These are phyloP conservation scores for Sigmodon hispidus DNA, from an alignment of 2,113 vertebrate species.

Conservation along the genomic window DNA sequence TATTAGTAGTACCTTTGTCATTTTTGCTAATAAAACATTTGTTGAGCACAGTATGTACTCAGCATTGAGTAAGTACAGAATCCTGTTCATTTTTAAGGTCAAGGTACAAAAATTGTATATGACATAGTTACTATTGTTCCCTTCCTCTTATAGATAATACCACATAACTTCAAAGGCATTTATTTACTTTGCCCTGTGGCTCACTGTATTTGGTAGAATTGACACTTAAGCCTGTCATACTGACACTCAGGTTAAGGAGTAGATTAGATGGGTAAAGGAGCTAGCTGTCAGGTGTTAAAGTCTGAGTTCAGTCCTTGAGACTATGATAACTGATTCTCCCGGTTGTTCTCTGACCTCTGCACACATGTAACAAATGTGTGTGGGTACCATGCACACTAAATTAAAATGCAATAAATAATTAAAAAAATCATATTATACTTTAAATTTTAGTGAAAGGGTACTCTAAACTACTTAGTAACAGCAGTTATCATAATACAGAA, in stretches of 20 bases:
- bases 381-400: neutral
- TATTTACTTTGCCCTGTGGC: slow-evolving; percentile 24
- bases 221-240: neutral
- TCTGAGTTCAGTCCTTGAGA: neutral
- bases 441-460: slow-evolving; percentile 29
- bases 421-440: neutral
- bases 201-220: neutral
- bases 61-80: neutral
- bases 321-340: neutral
- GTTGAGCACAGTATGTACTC: neutral
- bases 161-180: slow-evolving; percentile 10
- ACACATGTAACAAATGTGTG: neutral
- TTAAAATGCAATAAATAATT: neutral
- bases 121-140: neutral
- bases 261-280: neutral
- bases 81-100: neutral
- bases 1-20: slow-evolving; percentile 33
- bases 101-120: neutral
- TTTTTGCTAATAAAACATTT: slow-evolving; percentile 50
- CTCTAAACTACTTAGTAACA: neutral
- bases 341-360: neutral
- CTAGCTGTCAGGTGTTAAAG: neutral
- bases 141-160: neutral
- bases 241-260: neutral
- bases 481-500: neutral